phyloP scores from a whole-genome alignment of 2,113 vertebrate species.

The Cacatua alba region DNA sequence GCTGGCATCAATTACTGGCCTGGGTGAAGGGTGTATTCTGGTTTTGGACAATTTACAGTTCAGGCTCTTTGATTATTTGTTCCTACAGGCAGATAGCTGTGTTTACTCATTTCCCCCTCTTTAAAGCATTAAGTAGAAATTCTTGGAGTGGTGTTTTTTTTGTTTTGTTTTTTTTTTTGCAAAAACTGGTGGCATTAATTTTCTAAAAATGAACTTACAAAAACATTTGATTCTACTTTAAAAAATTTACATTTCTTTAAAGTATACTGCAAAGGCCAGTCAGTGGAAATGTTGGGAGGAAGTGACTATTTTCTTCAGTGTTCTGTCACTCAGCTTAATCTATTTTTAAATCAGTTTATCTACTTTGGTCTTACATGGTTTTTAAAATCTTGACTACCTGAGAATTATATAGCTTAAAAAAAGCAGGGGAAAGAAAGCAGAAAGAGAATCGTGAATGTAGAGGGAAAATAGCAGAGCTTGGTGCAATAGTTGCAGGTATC shows the following conservation, averaged over 20 bases:
- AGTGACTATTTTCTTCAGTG: neutral
- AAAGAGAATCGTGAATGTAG: neutral
- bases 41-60: conserved; percentile 10
- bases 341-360: neutral
- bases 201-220: neutral
- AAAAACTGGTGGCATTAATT: neutral
- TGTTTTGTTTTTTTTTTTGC: neutral
- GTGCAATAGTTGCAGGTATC: neutral
- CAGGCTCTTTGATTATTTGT: neutral
- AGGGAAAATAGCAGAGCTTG: neutral
- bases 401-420: neutral
- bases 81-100: neutral
- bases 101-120: neutral
- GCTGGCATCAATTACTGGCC: neutral
- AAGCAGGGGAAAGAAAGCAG: neutral
- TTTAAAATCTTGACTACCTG: neutral
- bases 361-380: neutral
- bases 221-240: neutral
- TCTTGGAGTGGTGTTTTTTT: neutral
- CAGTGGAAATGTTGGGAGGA: neutral
- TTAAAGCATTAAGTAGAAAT: neutral
- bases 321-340: neutral
- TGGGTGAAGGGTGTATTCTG: neutral
- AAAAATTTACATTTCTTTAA: neutral
- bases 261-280: neutral